phyloP scores from a whole-genome alignment of 2,888 invertebrate genomes.

The Xiphydria camelus region DNA sequence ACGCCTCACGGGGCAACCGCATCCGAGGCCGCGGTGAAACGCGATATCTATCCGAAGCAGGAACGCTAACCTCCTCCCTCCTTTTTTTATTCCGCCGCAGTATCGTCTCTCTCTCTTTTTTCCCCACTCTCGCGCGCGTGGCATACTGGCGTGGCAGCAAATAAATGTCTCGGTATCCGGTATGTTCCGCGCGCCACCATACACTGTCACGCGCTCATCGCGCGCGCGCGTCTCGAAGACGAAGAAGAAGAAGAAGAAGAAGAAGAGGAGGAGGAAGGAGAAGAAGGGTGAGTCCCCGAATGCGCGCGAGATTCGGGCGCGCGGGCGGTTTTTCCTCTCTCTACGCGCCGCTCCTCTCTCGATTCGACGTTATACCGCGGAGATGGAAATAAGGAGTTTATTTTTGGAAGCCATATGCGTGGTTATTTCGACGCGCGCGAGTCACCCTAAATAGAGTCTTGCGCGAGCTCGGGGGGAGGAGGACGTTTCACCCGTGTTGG shows the following conservation, averaged over 20 bases:
- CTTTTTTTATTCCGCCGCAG: background rate
- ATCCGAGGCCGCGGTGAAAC: constrained; percentile 37
- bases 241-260: constrained; percentile 7
- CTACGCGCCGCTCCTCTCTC: constrained; percentile 4
- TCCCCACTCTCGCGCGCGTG: constrained; percentile 18
- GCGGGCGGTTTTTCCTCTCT: no score
- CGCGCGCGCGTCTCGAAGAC: constrained; percentile 42
- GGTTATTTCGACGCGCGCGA: constrained; percentile 51
- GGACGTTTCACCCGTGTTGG: background rate
- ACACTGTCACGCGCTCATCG: constrained; percentile 25
- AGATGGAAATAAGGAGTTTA: constrained; percentile 55
- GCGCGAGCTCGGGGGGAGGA: constrained; percentile 5
- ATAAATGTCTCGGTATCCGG: constrained; percentile 50
- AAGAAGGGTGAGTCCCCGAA: no score
- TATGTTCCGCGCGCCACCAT: constrained; percentile 20
- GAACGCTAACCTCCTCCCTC: constrained; percentile 13
- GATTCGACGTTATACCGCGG: constrained; percentile 27
- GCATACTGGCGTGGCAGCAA: constrained; percentile 32
- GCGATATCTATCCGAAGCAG: constrained; percentile 38
- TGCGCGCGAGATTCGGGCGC: background rate
- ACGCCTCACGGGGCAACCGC: constrained; percentile 17
- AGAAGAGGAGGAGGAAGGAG: constrained; percentile 6
- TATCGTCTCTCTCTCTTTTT: constrained; percentile 16
- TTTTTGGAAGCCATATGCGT: constrained; percentile 56
- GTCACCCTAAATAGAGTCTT: constrained; percentile 45